Evolutionary conservation across 2,797 vertebrate genomes (phyloP), one percentile per base, ranked within the genome.

Genomic region (Petrocephalus schoutedeni): DNA sequence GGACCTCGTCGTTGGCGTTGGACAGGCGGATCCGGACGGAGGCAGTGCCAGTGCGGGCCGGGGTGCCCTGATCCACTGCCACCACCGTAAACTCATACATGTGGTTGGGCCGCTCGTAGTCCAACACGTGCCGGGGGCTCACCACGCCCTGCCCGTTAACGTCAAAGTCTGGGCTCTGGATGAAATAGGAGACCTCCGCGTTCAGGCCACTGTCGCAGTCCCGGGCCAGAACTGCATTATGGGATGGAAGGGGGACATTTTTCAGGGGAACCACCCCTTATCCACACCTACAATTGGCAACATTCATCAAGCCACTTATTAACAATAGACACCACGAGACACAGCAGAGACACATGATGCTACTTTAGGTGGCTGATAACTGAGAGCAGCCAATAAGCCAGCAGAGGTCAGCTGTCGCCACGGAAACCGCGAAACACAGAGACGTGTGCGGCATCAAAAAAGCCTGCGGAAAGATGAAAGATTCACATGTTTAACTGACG

Each of bases 61-160:
- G 96, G 0, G 90, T 92, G 51, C 97, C 97, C 23, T 92, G 95
- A 23, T 98, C 97, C 87, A 97, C 95, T 0, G 97, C 97, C 0
- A 97, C 94, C 90, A 97, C 96, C 88, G 96, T 95, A 23, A 97
- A 98, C 93, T 98, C 97, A 3, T 98, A 98, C 93, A 96, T 93
- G 89, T 97, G 97, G 92, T 97, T 97, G 86, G 95, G 93, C 67
- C 95, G 93, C 92, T 98, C 97, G 57, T 96, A 97, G 94, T 98
- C 95, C 88, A 98, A 94, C 67, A 92, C 93, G 87, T 92, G 95
- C 88, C 94, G 95, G 23, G 97, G 94, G 94, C 92, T 96, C 92
- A 98, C 90, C 92, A 96, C 93, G 1, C 97, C 97, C 0, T 95
- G 94, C 0, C 85, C 90, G 0, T 96, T 96, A 93, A 98, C 95